Conservation (phyloP, 2,888 invertebrate species). For the Fragum fragum region DNA sequence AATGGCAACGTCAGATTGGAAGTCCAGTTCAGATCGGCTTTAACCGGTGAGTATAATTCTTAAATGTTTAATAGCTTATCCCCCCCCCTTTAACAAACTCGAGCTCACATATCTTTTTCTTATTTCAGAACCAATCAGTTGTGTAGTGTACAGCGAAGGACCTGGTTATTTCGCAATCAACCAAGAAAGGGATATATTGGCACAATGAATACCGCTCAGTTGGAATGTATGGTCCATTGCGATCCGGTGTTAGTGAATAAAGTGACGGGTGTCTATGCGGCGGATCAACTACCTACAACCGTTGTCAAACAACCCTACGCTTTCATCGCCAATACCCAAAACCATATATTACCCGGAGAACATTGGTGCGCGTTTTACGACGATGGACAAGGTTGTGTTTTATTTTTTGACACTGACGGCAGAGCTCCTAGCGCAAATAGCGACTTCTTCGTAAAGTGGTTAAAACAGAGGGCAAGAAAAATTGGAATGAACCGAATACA, state of each 20-base stretch:
- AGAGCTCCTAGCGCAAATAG: constrained; percentile 36
- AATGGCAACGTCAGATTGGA: constrained; percentile 34
- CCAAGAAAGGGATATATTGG: constrained; percentile 25
- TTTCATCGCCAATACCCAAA: constrained; percentile 43
- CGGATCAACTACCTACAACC: constrained; percentile 34
- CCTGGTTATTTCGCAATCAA: constrained; percentile 26
- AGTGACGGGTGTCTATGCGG: constrained; percentile 40
- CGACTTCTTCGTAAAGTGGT: constrained; percentile 23
- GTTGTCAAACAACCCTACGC: constrained; percentile 16
- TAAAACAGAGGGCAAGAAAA: constrained; percentile 2
- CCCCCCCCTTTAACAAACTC: neutral
- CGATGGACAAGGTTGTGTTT: constrained; percentile 20
- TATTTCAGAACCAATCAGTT: constrained; percentile 35
- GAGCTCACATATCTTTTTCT: neutral
- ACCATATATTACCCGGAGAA: constrained; percentile 24
- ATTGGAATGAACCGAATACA: constrained; percentile 2
- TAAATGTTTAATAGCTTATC: neutral
- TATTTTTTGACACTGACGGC: constrained; percentile 42
- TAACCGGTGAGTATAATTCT: constrained; percentile 11
- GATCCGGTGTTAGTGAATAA: constrained; percentile 29
- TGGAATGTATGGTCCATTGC: constrained; percentile 41
- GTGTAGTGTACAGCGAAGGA: constrained; percentile 29
- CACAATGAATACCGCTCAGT: constrained; percentile 33
- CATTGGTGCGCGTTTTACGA: constrained; percentile 50
- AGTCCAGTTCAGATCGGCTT: constrained; percentile 25